Conservation (phyloP, 2,888 invertebrate species). For the Parthenolecanium corni region DNA sequence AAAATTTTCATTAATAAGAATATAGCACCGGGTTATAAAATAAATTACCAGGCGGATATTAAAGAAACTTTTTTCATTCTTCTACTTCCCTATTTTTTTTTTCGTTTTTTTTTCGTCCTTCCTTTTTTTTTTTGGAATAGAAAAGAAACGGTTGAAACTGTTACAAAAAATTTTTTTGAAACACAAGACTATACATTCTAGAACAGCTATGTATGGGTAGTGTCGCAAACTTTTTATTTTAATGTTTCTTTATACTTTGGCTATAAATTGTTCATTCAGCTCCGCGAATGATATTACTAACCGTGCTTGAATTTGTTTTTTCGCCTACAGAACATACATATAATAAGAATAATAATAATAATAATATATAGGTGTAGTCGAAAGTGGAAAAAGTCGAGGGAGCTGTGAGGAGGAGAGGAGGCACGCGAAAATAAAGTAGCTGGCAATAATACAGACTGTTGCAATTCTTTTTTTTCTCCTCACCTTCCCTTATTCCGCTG, state of each 20-base stretch:
- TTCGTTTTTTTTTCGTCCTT: no score
- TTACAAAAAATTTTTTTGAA: no score
- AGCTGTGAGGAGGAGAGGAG: neutral
- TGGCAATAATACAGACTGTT: constrained; percentile 18
- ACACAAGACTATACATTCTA: no score
- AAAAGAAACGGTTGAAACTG: no score
- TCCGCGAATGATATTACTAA: no score
- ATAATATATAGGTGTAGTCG: constrained; percentile 3
- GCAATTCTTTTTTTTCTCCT: neutral
- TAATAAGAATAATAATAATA: no score
- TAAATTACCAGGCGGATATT: constrained; percentile 16
- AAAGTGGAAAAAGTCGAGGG: no score
- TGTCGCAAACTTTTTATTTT: constrained; percentile 17
- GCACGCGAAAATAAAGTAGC: constrained; percentile 6
- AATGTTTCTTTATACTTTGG: neutral
- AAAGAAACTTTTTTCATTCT: constrained; percentile 20
- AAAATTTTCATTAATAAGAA: constrained; percentile 1
- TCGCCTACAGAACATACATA: no score
- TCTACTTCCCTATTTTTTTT: no score
- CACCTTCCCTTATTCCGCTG: no score
- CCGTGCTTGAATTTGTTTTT: neutral
- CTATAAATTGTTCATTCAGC: constrained; percentile 7
- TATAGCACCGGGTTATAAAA: constrained; percentile 5
- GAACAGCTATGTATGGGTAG: constrained; percentile 5
- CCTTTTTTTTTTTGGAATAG: no score